phyloP scores from a whole-genome alignment of 2,113 vertebrate genomes.

The Megatriorchis doriae region DNA sequence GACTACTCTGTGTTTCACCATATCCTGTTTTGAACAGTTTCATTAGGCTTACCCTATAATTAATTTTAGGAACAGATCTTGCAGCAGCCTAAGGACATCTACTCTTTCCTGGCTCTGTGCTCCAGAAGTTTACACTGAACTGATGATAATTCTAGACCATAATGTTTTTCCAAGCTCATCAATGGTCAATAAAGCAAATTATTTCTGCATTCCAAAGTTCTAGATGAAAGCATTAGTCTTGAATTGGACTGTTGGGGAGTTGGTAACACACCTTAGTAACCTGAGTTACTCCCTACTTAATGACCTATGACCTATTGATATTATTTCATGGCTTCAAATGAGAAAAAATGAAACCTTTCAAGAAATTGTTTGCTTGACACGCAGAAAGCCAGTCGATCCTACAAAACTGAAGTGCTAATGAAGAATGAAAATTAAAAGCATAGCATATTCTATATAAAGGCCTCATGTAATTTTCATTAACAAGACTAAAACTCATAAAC shows the following conservation, averaged over 20 bases:
- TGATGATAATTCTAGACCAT: background rate
- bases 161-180: background rate
- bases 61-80: conserved; percentile 32
- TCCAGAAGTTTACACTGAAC: background rate
- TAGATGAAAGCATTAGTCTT: background rate
- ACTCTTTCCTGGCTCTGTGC: background rate
- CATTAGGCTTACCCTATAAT: conserved; percentile 14
- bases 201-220: background rate
- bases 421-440: background rate
- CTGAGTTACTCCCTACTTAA: background rate
- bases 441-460: background rate
- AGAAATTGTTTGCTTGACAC: background rate
- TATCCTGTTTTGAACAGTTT: conserved; percentile 59
- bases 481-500: background rate
- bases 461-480: background rate
- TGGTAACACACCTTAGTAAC: background rate
- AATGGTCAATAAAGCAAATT: background rate
- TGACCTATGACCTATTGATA: background rate
- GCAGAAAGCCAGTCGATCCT: background rate
- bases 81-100: conserved; percentile 31
- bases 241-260: background rate
- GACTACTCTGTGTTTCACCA: conserved; percentile 38
- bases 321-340: background rate
- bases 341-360: background rate
- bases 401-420: background rate